Conservation (phyloP, 2,113 vertebrate species). For the Clupea harengus region DNA sequence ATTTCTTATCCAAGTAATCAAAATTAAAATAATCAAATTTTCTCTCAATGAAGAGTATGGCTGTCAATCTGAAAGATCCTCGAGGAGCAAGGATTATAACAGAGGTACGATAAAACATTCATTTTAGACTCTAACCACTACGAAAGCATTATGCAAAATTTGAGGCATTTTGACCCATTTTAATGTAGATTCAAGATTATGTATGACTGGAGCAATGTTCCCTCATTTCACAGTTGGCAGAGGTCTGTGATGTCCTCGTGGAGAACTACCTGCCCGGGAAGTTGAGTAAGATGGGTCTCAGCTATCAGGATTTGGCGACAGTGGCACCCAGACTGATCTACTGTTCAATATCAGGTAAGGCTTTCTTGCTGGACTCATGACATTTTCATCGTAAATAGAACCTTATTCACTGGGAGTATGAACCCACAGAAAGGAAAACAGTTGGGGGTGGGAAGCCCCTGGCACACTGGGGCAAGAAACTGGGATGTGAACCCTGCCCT, state of each 20-base stretch:
- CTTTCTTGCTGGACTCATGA: background rate
- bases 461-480: too few species aligned
- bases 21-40: background rate
- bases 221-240: conserved; percentile 75
- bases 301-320: conserved; percentile 78
- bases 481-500: too few species aligned
- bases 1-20: background rate
- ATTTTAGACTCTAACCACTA: background rate
- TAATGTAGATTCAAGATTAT: background rate
- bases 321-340: conserved; percentile 82
- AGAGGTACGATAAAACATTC: conserved; percentile 71
- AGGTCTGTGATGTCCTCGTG: conserved; percentile 84
- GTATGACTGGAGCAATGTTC: background rate
- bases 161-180: background rate
- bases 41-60: conserved; percentile 78
- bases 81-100: conserved; percentile 78
- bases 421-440: too few species aligned
- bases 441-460: too few species aligned
- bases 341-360: conserved; percentile 91
- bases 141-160: background rate
- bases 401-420: too few species aligned
- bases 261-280: conserved; percentile 94
- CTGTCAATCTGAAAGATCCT: conserved; percentile 86
- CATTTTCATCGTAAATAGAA: too few species aligned
- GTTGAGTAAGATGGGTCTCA: conserved; percentile 80